phyloP scores from a whole-genome alignment of 1,140 invertebrate species.

The Contarinia nasturtii region DNA sequence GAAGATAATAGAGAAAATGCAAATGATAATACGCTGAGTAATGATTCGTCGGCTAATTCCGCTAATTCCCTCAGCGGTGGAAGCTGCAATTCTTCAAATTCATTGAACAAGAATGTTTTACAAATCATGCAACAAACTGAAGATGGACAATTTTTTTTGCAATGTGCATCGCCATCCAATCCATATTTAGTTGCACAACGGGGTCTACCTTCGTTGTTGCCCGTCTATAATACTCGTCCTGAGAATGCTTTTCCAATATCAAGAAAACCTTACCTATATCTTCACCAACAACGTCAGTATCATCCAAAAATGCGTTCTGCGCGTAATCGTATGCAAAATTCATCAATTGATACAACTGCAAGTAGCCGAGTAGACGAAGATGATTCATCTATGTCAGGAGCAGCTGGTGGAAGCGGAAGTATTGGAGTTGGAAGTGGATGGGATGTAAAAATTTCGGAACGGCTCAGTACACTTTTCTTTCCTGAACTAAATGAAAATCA shows the following conservation, averaged over 20 bases:
- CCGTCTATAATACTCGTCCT: background rate
- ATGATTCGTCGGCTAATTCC: conserved; percentile 17
- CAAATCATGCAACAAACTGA: background rate
- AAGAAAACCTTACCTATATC: background rate
- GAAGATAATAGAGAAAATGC: too few species aligned
- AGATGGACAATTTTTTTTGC: background rate
- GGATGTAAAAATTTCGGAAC: too few species aligned
- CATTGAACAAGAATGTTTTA: background rate
- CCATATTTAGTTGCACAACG: background rate
- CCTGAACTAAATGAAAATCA: too few species aligned
- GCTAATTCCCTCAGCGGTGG: conserved; percentile 19
- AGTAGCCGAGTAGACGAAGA: background rate
- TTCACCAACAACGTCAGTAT: background rate
- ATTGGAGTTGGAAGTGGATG: background rate
- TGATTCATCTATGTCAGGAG: background rate
- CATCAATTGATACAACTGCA: background rate
- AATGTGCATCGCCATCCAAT: background rate
- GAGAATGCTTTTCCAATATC: background rate
- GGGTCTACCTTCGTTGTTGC: background rate
- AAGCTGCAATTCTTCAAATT: conserved; percentile 4
- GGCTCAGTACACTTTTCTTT: too few species aligned
- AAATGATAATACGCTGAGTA: conserved; percentile 10
- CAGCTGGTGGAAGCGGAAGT: background rate
- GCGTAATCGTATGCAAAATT: background rate
- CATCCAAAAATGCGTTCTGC: background rate